Evolutionary conservation across 92 coral and sea anemone species (phyloP).

Genomic region (Palythoa heliodiscus): DNA sequence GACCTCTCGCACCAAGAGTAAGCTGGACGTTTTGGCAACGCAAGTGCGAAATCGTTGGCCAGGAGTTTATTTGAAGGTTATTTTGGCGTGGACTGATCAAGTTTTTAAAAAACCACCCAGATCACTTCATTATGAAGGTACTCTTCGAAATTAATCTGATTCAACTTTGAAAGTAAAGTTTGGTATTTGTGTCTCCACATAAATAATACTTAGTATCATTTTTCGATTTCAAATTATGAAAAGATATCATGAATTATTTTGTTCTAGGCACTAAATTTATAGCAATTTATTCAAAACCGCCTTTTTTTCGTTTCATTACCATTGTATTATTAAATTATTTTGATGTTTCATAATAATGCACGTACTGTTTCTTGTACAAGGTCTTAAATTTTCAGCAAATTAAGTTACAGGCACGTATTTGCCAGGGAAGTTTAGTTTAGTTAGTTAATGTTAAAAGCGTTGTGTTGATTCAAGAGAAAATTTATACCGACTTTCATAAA

Average conservation of each 20-base stretch:
- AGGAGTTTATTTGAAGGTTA: constrained; percentile 58
- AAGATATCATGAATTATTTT: not conserved
- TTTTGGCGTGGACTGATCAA: constrained; percentile 91
- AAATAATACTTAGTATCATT: not conserved
- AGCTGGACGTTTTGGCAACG: constrained; percentile 86
- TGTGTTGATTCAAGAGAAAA: too few relatives aligned
- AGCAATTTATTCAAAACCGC: too few relatives aligned
- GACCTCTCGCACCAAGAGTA: constrained; percentile 94
- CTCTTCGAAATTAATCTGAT: not conserved
- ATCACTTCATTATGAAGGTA: constrained; percentile 97
- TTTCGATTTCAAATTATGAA: not conserved
- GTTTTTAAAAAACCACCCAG: constrained; percentile 41
- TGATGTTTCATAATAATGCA: too few relatives aligned
- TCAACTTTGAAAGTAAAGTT: not conserved
- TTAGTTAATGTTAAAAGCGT: too few relatives aligned
- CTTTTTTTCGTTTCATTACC: too few relatives aligned
- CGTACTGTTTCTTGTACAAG: too few relatives aligned
- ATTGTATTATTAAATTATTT: too few relatives aligned
- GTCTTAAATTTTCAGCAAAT: too few relatives aligned
- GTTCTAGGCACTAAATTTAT: too few relatives aligned
- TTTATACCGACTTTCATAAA: too few relatives aligned
- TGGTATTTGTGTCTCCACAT: not conserved
- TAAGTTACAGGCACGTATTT: too few relatives aligned
- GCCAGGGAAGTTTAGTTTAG: too few relatives aligned
- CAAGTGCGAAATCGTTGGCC: constrained; percentile 69